Percentiles rank a stretch among this genome's conserved stretches.
Evolutionary conservation across 2,113 vertebrate species (phyloP).

Genomic region (Pogonocichla stellata): DNA sequence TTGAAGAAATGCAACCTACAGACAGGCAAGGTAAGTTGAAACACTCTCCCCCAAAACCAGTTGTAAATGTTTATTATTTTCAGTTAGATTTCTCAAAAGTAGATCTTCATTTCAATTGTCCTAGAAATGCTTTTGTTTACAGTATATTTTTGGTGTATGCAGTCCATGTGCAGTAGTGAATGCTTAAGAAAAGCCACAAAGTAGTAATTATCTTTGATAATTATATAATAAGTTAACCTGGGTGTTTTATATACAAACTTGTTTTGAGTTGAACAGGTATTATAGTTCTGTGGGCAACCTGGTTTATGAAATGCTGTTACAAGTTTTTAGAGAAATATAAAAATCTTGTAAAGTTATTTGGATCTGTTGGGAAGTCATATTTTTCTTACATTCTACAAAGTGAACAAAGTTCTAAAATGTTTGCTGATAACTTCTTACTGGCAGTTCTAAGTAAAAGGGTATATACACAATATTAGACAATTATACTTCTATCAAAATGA

Average conservation of each 20-base stretch:
- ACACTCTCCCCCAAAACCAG: not conserved
- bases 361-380: not conserved
- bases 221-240: not conserved
- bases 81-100: not conserved
- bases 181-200: not conserved
- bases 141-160: not conserved
- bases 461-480: not conserved
- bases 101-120: not conserved
- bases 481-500: not conserved
- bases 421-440: not conserved
- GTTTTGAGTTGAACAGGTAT: not conserved
- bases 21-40: constrained; percentile 86
- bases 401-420: not conserved
- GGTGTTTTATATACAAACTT: not conserved
- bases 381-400: not conserved
- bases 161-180: not conserved
- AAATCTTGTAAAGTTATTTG: not conserved
- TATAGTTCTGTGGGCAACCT: not conserved
- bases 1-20: constrained; percentile 73
- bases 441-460: not conserved
- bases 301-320: not conserved
- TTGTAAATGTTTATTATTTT: constrained; percentile 23
- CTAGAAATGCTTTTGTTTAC: not conserved
- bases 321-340: not conserved
- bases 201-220: not conserved